Percentiles rank a stretch among this genome's conserved stretches.
phyloP scores from a whole-genome alignment of 2,888 invertebrate genomes.

The Cistogaster globosa region DNA sequence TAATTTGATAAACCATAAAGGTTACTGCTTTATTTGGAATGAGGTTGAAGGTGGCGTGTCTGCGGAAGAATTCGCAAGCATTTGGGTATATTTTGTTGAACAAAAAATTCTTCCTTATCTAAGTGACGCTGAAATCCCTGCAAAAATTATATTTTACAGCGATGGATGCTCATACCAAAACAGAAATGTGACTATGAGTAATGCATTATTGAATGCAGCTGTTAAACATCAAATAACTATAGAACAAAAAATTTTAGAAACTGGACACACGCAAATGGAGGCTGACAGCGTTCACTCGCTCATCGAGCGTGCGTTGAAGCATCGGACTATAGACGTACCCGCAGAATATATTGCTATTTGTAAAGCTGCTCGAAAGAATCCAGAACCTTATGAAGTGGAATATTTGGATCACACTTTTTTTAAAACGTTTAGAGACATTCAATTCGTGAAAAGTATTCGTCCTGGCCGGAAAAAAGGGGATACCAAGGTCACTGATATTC shows the following conservation, averaged over 20 bases:
- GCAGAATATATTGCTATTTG: slow-evolving; percentile 13
- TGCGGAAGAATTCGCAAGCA: slow-evolving; percentile 39
- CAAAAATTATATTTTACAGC: not conserved
- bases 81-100: slow-evolving; percentile 25
- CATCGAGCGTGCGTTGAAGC: slow-evolving; percentile 47
- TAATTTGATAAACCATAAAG: slow-evolving; percentile 53
- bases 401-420: slow-evolving; percentile 30
- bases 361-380: slow-evolving; percentile 50
- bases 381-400: slow-evolving; percentile 28
- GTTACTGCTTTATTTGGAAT: slow-evolving; percentile 61
- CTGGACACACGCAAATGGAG: slow-evolving; percentile 49
- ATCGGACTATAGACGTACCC: slow-evolving; percentile 21
- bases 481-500: slow-evolving; percentile 21
- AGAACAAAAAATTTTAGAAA: slow-evolving; percentile 43
- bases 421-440: slow-evolving; percentile 24
- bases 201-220: not conserved
- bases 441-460: slow-evolving; percentile 55
- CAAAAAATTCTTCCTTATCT: slow-evolving; percentile 42
- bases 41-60: slow-evolving; percentile 59
- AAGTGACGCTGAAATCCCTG: slow-evolving; percentile 25
- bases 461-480: slow-evolving; percentile 47
- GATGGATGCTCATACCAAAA: slow-evolving; percentile 29
- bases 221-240: not conserved
- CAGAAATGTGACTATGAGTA: slow-evolving; percentile 38
- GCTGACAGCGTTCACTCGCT: slow-evolving; percentile 46